A percentile compares a stretch with the other conserved stretches of the same genome.
These are phyloP conservation scores for Nomada lathburiana DNA, from an alignment of 2,888 invertebrate genomes.

Conservation along the genomic window DNA sequence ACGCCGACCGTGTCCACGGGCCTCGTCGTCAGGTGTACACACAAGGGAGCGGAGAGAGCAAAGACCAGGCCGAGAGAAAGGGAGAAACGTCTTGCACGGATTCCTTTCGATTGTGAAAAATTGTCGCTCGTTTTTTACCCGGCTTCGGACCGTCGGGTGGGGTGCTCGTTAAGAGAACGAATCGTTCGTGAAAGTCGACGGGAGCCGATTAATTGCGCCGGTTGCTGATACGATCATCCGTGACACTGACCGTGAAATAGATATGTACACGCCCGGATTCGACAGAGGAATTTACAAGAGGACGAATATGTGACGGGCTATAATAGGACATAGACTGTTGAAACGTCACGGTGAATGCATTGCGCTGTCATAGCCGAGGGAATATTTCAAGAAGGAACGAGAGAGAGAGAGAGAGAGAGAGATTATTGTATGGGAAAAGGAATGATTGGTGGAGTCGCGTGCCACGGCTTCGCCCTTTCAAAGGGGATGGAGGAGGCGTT, in stretches of 20 bases:
- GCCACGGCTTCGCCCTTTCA: not conserved
- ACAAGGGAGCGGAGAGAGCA: not conserved
- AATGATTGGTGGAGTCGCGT: constrained; percentile 9
- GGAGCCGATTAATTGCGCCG: not conserved
- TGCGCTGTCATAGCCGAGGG: no score
- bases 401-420: no score
- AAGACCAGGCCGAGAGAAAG: constrained; percentile 11
- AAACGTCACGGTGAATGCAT: no score
- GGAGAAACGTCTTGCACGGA: constrained; percentile 30
- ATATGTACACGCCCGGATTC: not conserved
- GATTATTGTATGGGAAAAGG: no score
- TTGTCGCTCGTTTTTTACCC: constrained; percentile 23
- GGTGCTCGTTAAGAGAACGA: constrained; percentile 9
- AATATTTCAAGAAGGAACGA: not conserved
- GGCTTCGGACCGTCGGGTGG: not conserved
- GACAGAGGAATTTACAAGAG: not conserved
- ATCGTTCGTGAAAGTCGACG: constrained; percentile 39
- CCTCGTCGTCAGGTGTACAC: not conserved
- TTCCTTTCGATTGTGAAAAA: constrained; percentile 21
- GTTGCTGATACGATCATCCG: not conserved
- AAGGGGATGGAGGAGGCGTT: not conserved
- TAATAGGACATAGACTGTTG: no score
- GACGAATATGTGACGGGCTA: not conserved
- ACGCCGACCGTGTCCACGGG: not conserved
- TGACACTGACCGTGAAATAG: not conserved